Evolutionary conservation across 2,888 invertebrate genomes (phyloP).

Genomic region (Drosophila gaucha): DNA sequence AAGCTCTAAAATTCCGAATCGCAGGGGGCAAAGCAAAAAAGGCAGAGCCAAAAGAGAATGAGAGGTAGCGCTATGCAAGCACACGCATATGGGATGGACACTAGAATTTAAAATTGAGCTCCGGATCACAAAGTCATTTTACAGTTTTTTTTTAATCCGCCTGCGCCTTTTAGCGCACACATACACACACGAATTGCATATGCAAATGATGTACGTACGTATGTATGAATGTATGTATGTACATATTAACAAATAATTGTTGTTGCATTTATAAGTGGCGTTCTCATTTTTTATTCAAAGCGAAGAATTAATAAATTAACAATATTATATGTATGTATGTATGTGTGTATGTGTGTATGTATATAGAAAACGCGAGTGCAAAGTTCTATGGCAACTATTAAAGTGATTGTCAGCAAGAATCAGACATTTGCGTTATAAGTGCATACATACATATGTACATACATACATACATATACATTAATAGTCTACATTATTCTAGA

Average conservation of each 20-base stretch:
- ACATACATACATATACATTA: slow-evolving; percentile 8
- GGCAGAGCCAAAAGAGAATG: not conserved
- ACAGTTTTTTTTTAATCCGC: slow-evolving; percentile 10
- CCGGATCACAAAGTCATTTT: slow-evolving; percentile 18
- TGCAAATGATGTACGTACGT: too few species aligned
- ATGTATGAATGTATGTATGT: not conserved
- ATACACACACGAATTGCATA: not conserved
- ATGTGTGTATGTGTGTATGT: not conserved
- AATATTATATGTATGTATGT: slow-evolving; percentile 4
- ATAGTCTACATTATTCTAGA: slow-evolving; percentile 35
- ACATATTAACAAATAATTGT: slow-evolving; percentile 13
- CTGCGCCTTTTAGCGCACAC: slow-evolving; percentile 13
- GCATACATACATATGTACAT: slow-evolving; percentile 5
- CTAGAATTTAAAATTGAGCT: slow-evolving; percentile 1
- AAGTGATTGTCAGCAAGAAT: slow-evolving; percentile 42
- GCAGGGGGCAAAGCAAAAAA: slow-evolving; percentile 1
- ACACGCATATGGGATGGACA: slow-evolving; percentile 14
- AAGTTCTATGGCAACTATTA: slow-evolving; percentile 50
- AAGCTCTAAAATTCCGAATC: slow-evolving; percentile 34
- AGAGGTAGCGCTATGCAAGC: slow-evolving; percentile 7
- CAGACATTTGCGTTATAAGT: slow-evolving; percentile 31
- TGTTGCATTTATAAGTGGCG: slow-evolving; percentile 26
- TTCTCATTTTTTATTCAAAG: slow-evolving; percentile 28
- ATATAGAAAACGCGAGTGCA: slow-evolving; percentile 6
- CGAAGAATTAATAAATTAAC: slow-evolving; percentile 35